These are phyloP conservation scores for Sardina pilchardus DNA, from an alignment of 2,113 vertebrate species.

Conservation along the genomic window DNA sequence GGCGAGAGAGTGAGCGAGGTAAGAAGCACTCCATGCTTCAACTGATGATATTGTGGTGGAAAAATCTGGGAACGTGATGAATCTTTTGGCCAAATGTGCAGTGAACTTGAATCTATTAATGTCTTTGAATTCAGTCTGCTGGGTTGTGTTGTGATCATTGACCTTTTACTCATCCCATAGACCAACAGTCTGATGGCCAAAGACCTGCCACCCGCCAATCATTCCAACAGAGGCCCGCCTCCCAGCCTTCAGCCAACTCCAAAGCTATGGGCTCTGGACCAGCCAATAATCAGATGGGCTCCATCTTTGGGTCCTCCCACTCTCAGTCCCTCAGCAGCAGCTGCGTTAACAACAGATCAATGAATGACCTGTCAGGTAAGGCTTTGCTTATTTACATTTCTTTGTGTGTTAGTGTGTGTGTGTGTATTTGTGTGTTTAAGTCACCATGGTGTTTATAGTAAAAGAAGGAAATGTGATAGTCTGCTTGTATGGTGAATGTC, in stretches of 20 bases:
- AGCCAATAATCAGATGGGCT: slow-evolving; percentile 65
- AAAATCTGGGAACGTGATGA: not conserved
- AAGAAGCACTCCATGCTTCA: slow-evolving; percentile 36
- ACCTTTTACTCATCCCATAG: slow-evolving; percentile 50
- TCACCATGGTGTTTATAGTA: too few species aligned
- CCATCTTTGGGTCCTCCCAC: slow-evolving; percentile 63
- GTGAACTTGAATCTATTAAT: not conserved
- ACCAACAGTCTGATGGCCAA: slow-evolving; percentile 66
- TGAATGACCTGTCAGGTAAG: slow-evolving; percentile 69
- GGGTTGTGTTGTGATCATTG: not conserved
- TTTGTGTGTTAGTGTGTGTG: not conserved
- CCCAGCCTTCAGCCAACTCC: slow-evolving; percentile 56
- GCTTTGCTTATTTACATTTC: not conserved
- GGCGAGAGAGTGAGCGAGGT: slow-evolving; percentile 71
- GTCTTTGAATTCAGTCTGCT: not conserved
- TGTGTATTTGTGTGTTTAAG: too few species aligned
- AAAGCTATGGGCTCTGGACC: slow-evolving; percentile 62
- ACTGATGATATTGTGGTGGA: not conserved
- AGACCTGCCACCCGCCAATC: slow-evolving; percentile 65
- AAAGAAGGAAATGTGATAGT: not conserved
- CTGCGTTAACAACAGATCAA: slow-evolving; percentile 55
- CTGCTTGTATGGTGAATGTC: not conserved
- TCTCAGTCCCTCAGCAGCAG: slow-evolving; percentile 60
- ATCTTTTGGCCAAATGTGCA: not conserved
- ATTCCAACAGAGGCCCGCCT: slow-evolving; percentile 64